A percentile compares a stretch with the other conserved stretches of the same genome.
Evolutionary conservation across 2,113 vertebrate genomes (phyloP).

Genomic region (Dromaius novaehollandiae): DNA sequence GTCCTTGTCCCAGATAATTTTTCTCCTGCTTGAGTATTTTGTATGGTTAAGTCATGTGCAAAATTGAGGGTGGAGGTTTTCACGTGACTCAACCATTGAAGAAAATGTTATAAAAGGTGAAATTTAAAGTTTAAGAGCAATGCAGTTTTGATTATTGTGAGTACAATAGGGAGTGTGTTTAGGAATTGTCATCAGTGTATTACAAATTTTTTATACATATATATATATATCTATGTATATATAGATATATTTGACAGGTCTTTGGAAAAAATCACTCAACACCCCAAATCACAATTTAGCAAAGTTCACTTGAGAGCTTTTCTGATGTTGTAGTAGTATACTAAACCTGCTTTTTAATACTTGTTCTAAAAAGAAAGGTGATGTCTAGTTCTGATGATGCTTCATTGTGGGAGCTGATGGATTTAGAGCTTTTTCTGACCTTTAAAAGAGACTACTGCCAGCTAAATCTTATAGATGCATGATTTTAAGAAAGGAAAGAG

Average conservation of each 20-base stretch:
- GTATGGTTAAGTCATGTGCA: neutral
- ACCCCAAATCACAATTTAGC: neutral
- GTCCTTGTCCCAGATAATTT: neutral
- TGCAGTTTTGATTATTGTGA: neutral
- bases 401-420: no score
- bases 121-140: neutral
- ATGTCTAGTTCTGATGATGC: neutral
- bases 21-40: neutral
- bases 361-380: neutral
- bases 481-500: neutral
- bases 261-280: neutral
- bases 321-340: neutral
- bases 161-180: neutral
- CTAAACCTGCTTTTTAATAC: neutral
- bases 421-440: no score
- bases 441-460: no score
- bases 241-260: neutral
- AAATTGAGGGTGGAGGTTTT: neutral
- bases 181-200: neutral
- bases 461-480: no score
- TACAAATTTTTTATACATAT: neutral
- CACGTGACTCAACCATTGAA: neutral
- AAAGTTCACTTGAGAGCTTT: neutral
- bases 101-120: neutral
- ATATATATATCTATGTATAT: no score